Percentiles rank a stretch among this genome's conserved stretches.
Evolutionary conservation across 1,140 invertebrate species (phyloP).

Genomic region (Drosophila repleta): DNA sequence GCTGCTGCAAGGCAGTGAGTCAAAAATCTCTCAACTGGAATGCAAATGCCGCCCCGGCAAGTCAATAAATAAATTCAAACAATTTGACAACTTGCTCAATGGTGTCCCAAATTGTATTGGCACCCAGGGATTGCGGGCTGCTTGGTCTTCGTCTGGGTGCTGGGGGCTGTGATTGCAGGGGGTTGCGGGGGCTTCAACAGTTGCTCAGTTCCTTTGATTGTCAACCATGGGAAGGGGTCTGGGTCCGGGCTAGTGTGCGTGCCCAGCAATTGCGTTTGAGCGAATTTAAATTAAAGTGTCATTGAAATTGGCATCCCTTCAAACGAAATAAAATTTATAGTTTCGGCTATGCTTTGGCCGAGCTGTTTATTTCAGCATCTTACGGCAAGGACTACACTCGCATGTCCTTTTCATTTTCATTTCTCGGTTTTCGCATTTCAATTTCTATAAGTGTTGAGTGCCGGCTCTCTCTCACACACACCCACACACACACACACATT

Average conservation of each 20-base stretch:
- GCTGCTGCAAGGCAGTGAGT: slow-evolving; percentile 49
- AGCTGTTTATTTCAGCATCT: slow-evolving; percentile 45
- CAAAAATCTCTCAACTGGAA: slow-evolving; percentile 72
- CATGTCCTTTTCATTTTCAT: slow-evolving; percentile 48
- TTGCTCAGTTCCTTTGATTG: slow-evolving; percentile 56
- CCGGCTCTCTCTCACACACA: slow-evolving; percentile 18
- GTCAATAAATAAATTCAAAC: slow-evolving; percentile 83
- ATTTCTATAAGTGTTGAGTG: slow-evolving; percentile 70
- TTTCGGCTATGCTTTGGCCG: slow-evolving; percentile 53
- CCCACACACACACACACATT: slow-evolving; percentile 49
- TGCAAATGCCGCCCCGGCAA: slow-evolving; percentile 70
- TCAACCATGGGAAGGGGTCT: slow-evolving; percentile 27
- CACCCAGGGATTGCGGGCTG: not conserved
- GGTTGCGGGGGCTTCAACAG: not conserved
- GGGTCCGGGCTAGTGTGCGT: slow-evolving; percentile 48
- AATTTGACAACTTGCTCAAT: slow-evolving; percentile 82
- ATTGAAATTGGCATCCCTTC: slow-evolving; percentile 78
- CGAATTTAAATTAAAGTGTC: slow-evolving; percentile 83
- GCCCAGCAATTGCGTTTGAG: slow-evolving; percentile 78
- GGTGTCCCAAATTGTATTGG: slow-evolving; percentile 49
- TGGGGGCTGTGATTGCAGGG: no score
- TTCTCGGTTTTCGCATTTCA: slow-evolving; percentile 51
- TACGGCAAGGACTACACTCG: slow-evolving; percentile 10
- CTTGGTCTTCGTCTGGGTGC: no score
- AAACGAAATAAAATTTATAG: slow-evolving; percentile 81